phyloP scores from a whole-genome alignment of 2,113 vertebrate genomes.

The Lepidothrix coronata region DNA sequence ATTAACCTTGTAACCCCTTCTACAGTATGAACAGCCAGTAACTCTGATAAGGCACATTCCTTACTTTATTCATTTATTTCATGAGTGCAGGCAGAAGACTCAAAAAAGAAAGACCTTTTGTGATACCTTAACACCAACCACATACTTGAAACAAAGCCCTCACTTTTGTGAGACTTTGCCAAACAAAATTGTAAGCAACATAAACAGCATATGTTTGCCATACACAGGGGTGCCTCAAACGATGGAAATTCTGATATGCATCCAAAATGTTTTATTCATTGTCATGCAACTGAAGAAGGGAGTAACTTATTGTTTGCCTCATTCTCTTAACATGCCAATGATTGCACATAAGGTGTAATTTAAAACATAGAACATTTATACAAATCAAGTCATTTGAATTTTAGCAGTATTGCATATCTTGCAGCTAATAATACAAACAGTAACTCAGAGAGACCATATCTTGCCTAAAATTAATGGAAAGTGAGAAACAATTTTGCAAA shows the following conservation, averaged over 20 bases:
- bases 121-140: neutral
- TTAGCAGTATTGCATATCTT: neutral
- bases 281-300: neutral
- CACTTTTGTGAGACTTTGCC: neutral
- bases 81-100: neutral
- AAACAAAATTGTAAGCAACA: neutral
- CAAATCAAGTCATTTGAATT: neutral
- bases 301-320: neutral
- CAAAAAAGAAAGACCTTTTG: neutral
- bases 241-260: neutral
- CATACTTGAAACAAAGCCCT: neutral
- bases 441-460: neutral
- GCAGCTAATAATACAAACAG: neutral
- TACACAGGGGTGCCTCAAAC: neutral
- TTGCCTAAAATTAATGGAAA: neutral
- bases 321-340: neutral
- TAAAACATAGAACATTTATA: neutral
- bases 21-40: neutral
- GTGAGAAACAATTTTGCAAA: neutral
- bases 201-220: neutral
- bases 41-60: neutral
- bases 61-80: neutral
- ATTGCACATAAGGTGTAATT: neutral
- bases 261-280: neutral
- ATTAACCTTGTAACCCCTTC: neutral